Base-by-base conservation (phyloP, 2,888 invertebrate species). In the Sphaerophoria taeniata region DNA sequence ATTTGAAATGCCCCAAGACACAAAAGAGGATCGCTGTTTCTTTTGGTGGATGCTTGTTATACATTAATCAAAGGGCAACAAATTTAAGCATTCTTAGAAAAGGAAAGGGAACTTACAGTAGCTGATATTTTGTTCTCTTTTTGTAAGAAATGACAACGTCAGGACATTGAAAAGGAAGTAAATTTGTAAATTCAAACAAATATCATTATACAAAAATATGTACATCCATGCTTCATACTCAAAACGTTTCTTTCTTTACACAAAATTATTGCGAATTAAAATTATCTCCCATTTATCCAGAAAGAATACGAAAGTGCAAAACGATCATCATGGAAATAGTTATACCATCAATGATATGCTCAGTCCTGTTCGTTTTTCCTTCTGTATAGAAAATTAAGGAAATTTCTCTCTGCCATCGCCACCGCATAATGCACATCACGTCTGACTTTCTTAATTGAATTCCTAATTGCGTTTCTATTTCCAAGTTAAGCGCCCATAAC, bases 391-490 rank as follows among this genome's bases (percentile, higher is more conserved):
- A 39, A 9, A 9, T 6, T 1, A 9, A 9, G 39, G 39, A 9
- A 9, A 9, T 7, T 6, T 39, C 6, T 7, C 9, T 3, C 9
- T 39, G 39, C 9, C 9, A 39, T 7, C 9, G 43, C 45, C 45
- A 31, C 60, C 67, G 67, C 58, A 56, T 71, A 83, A 84, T 84
- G 70, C 84, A 71, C 75, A 80, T 80, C 84, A 84, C 84, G 84
- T 84, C 61, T 69, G 75, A 80, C 84, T 84, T 75, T 84, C 84
- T 80, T 80, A 84, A 84, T 84, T 84, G 84, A 84, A 84, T 84
- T 67, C 84, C 75, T 84, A 84, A 80, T 84, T 84, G 80, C 69
- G 80, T 80, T 80, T 80, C 84, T 80, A 80, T 80, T 80, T 69
- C 61, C 43, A 55, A 80, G 80, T 75, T 71, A 80, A 65, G 33